Percentiles rank a stretch among this genome's conserved stretches.
Evolutionary conservation across 1,140 invertebrate genomes (phyloP).

Genomic region (Vanessa atalanta): DNA sequence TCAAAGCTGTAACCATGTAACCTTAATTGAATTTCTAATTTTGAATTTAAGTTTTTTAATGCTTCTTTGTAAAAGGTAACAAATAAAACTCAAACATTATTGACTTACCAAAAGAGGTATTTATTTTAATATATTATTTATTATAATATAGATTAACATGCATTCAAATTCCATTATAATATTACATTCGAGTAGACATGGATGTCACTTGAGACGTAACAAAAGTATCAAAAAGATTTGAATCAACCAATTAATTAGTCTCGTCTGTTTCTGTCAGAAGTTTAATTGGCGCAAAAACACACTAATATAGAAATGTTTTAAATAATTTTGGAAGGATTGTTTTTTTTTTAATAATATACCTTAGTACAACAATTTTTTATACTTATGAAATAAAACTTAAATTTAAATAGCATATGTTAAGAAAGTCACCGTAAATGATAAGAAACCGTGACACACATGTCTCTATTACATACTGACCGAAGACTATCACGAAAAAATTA

Average conservation of each 20-base stretch:
- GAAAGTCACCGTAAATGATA: slow-evolving; percentile 5
- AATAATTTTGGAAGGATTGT: slow-evolving; percentile 24
- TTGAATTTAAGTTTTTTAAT: no score
- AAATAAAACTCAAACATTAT: slow-evolving; percentile 54
- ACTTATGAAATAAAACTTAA: no score
- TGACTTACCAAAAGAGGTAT: slow-evolving; percentile 79
- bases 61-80: neutral
- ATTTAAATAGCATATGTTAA: neutral
- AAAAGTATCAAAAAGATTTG: slow-evolving; percentile 14
- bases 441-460: slow-evolving; percentile 49
- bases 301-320: no score
- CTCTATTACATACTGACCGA: slow-evolving; percentile 42
- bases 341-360: slow-evolving; percentile 3
- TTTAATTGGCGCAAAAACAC: no score
- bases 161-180: slow-evolving; percentile 78
- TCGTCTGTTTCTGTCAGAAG: neutral
- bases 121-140: slow-evolving; percentile 70
- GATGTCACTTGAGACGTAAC: slow-evolving; percentile 46
- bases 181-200: slow-evolving; percentile 67
- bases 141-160: slow-evolving; percentile 78
- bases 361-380: no score
- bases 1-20: neutral
- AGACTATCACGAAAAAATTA: slow-evolving; percentile 52
- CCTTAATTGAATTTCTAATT: no score
- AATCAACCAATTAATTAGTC: neutral